Percentiles rank a stretch among this genome's conserved stretches.
Conservation (phyloP, 2,113 vertebrate species). For the Caranx ignobilis region DNA sequence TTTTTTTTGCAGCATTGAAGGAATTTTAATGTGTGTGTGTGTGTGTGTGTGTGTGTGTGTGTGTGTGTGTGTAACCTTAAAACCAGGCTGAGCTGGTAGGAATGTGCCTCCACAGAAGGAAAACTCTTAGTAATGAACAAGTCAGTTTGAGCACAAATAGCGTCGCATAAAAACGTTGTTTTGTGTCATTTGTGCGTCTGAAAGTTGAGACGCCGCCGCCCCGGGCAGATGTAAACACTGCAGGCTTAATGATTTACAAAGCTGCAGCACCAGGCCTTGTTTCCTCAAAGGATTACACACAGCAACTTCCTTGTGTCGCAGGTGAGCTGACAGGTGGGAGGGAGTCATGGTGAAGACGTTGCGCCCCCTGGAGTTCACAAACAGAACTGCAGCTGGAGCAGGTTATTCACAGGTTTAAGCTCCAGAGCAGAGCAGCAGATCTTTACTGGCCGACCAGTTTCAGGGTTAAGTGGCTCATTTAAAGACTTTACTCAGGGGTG, state of each 20-base stretch:
- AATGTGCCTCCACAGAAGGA: not conserved
- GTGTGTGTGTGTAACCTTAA: not conserved
- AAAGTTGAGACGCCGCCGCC: not conserved
- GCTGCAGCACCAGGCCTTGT: not conserved
- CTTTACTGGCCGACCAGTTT: conserved; percentile 5
- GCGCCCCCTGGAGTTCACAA: conserved; percentile 27
- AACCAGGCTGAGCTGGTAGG: not conserved
- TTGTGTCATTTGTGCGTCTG: not conserved
- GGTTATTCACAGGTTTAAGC: not conserved
- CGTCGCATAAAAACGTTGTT: not conserved
- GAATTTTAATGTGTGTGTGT: conserved; percentile 28
- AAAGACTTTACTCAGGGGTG: not conserved
- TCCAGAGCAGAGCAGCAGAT: not conserved
- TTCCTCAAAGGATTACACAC: conserved; percentile 14
- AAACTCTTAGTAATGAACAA: not conserved
- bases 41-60: not conserved
- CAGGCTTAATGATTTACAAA: conserved; percentile 70
- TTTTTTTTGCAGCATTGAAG: not conserved
- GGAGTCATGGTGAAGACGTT: not conserved
- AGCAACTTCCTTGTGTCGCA: conserved; percentile 21
- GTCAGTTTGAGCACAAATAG: not conserved
- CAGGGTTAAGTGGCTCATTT: conserved; percentile 6
- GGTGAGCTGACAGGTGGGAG: conserved; percentile 26
- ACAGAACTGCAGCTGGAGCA: not conserved
- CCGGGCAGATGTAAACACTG: conserved; percentile 32